A percentile compares a stretch with the other conserved stretches of the same genome.
phyloP scores from a whole-genome alignment of 2,797 vertebrate genomes.

The Pangasius krempfi region DNA sequence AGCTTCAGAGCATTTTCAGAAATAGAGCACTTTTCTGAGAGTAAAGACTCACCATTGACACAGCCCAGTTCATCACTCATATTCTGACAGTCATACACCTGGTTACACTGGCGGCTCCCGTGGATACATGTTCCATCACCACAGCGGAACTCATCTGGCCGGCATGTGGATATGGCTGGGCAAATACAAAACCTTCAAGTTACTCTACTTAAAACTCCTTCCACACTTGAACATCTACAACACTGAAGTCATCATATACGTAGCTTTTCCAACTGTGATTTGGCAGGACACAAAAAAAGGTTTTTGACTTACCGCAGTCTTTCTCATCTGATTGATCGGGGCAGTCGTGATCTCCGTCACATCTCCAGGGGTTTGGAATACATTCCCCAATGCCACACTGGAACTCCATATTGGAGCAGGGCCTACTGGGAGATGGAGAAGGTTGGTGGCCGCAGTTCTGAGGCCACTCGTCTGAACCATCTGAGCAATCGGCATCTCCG shows the following conservation, averaged over 20 bases:
- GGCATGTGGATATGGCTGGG: constrained; percentile 78
- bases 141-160: constrained; percentile 86
- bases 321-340: constrained; percentile 83
- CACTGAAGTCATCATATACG: background rate
- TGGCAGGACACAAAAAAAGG: background rate
- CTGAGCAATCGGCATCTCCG: constrained; percentile 78
- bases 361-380: constrained; percentile 82
- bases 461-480: constrained; percentile 83
- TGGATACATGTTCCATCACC: constrained; percentile 83
- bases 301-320: constrained; percentile 74
- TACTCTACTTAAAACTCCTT: background rate
- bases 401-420: constrained; percentile 79
- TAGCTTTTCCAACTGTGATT: background rate
- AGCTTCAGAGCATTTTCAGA: background rate
- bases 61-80: constrained; percentile 85
- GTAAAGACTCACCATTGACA: constrained; percentile 72
- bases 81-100: constrained; percentile 82
- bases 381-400: constrained; percentile 82
- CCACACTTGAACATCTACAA: background rate
- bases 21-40: background rate
- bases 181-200: constrained; percentile 13
- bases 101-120: constrained; percentile 84
- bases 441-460: constrained; percentile 64
- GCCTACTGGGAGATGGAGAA: background rate
- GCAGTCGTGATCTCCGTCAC: constrained; percentile 82